Percentiles rank a stretch among this genome's conserved stretches.
Conservation (phyloP, 2,797 vertebrate genomes). For the Distichodus sexfasciatus region DNA sequence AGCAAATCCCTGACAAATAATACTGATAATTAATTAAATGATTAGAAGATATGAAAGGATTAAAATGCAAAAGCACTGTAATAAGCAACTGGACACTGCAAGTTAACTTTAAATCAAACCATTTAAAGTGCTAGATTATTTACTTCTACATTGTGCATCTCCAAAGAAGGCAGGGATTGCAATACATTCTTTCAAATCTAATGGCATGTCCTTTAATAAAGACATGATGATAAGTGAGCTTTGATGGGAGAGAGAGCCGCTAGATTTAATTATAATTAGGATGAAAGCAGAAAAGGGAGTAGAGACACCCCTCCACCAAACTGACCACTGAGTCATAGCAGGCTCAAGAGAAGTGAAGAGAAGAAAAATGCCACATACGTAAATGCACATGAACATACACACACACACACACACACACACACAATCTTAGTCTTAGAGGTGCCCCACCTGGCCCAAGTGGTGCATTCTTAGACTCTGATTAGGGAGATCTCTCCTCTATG, state of each 20-base stretch:
- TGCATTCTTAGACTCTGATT: slow-evolving; percentile 78
- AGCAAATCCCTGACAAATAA: not conserved
- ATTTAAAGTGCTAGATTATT: no score
- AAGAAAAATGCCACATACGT: slow-evolving; percentile 6
- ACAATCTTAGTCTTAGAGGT: slow-evolving; percentile 13
- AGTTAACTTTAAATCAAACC: no score
- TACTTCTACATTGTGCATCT: not conserved
- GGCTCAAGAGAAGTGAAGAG: not conserved
- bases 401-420: slow-evolving; percentile 14
- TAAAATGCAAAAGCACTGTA: not conserved
- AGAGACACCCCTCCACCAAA: not conserved
- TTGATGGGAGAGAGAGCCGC: slow-evolving; percentile 26
- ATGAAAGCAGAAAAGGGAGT: slow-evolving; percentile 33
- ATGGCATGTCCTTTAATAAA: slow-evolving; percentile 28
- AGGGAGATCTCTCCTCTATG: slow-evolving; percentile 72
- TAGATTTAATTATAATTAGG: slow-evolving; percentile 48
- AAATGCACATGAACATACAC: not conserved
- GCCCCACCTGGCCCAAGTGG: slow-evolving; percentile 72
- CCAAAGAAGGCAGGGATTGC: slow-evolving; percentile 16
- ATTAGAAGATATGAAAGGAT: no score
- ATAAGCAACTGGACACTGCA: no score
- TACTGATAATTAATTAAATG: not conserved
- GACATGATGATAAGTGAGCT: slow-evolving; percentile 29
- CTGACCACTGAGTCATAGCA: slow-evolving; percentile 33
- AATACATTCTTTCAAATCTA: slow-evolving; percentile 36